These are phyloP conservation scores for Girardia tigrina DNA, from an alignment of 2,888 invertebrate species.

Conservation along the genomic window DNA sequence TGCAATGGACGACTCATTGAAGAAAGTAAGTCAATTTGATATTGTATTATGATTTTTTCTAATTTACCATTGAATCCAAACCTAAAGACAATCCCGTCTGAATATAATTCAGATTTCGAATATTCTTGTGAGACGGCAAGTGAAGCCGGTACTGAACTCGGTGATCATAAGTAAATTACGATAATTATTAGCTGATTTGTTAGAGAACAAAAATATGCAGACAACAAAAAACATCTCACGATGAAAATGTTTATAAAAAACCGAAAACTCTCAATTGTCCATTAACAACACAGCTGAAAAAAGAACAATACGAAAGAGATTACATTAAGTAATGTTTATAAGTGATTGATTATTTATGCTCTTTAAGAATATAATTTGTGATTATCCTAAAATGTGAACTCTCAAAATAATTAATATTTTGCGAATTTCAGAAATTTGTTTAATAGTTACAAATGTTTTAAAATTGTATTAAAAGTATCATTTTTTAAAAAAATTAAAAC, in stretches of 20 bases:
- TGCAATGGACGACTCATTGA: neutral
- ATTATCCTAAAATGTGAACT: too few species aligned
- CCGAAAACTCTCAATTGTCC: slow-evolving; percentile 6
- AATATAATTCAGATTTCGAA: slow-evolving; percentile 30
- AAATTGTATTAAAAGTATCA: too few species aligned
- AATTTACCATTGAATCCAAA: neutral
- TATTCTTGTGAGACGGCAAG: slow-evolving; percentile 21
- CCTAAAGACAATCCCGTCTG: neutral
- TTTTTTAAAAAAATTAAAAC: too few species aligned
- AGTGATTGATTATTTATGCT: too few species aligned
- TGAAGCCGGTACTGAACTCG: neutral
- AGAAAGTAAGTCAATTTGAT: neutral
- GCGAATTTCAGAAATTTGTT: too few species aligned
- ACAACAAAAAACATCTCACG: neutral
- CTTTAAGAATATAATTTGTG: too few species aligned
- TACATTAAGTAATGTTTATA: slow-evolving; percentile 1
- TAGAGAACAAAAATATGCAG: too few species aligned
- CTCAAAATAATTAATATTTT: too few species aligned
- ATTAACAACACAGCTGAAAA: neutral
- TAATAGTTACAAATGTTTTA: too few species aligned
- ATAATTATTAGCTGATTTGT: too few species aligned
- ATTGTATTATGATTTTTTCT: neutral
- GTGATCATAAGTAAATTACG: neutral
- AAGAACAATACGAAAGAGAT: slow-evolving; percentile 1
- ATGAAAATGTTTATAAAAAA: neutral